phyloP scores from a whole-genome alignment of 1,140 invertebrate species.

The Drosophila repleta region DNA sequence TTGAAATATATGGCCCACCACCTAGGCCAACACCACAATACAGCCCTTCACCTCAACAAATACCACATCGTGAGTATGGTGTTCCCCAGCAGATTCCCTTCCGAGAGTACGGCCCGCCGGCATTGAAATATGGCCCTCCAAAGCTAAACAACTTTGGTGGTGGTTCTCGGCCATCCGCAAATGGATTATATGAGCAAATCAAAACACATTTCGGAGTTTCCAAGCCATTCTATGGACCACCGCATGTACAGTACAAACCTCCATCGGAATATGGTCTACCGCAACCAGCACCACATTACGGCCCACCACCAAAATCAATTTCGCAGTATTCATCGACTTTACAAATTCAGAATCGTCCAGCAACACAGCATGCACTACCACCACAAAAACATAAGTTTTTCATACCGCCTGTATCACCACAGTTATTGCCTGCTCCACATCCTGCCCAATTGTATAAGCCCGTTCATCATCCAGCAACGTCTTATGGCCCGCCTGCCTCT shows the following conservation, averaged over 20 bases:
- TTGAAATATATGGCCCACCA: constrained; percentile 63
- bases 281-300: constrained; percentile 73
- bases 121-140: constrained; percentile 74
- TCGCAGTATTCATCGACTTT: constrained; percentile 81
- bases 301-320: constrained; percentile 80
- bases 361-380: constrained; percentile 84
- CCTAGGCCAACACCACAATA: constrained; percentile 81
- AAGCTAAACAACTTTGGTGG: constrained; percentile 78
- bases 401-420: constrained; percentile 46
- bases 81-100: constrained; percentile 80
- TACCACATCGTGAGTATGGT: constrained; percentile 83
- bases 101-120: constrained; percentile 73
- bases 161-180: constrained; percentile 19
- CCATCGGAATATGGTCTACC: background rate
- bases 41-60: constrained; percentile 81
- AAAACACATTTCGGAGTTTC: constrained; percentile 80
- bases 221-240: constrained; percentile 84
- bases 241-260: constrained; percentile 17
- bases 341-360: constrained; percentile 35
- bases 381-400: constrained; percentile 42
- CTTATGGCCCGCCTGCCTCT: constrained; percentile 83
- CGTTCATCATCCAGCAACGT: constrained; percentile 66
- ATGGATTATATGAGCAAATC: constrained; percentile 72
- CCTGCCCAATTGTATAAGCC: constrained; percentile 68
- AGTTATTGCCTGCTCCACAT: constrained; percentile 79